Evolutionary conservation across 2,888 invertebrate species (phyloP), one percentile per base, ranked within the genome.

Genomic region (Lobophora halterata): DNA sequence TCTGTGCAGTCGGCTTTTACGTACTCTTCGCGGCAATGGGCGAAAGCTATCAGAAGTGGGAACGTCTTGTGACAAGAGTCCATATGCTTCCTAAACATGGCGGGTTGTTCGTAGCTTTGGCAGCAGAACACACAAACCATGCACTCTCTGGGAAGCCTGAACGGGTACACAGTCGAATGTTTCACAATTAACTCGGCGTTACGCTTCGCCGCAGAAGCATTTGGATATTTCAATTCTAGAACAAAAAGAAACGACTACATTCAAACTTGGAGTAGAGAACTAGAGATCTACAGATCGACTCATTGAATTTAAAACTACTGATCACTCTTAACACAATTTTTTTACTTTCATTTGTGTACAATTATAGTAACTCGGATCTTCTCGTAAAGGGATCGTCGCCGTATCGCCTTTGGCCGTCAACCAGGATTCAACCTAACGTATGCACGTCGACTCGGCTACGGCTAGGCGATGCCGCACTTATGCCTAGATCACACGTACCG

Each of bases 181-280:
- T 69, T 71, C 71, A 86, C 72, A 52, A 86, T 66, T 46, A 75
- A 49, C 74, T 79, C 79, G 63, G 83, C 85, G 77, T 85, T 86
- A 65, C 72, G 71, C 71, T 75, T 81, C 58, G 78, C 75, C 26
- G 42, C 32, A 23, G 73, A 72, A 66, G 70, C 65, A 58, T 71
- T 74, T 68, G 63, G 71, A 64, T 74, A 65, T 69, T 72, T 58
- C 55, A 54, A 53, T 62, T 80, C 85, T 85, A 85, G 73, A 85
- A 85, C 83, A 85, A 79, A 85, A 79, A 82, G 77, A 83, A 83
- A 82, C 73, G 74, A 60, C 73, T n/a, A n/a, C 71, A 64, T 65
- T 81, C 80, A 37, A 12, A 36, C 9, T 36, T 30, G 37, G 37
- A 30, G 21, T n/a, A n/a, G n/a, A n/a, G n/a, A n/a, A n/a, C n/a